Evolutionary conservation across 2,888 invertebrate genomes (phyloP).

Genomic region (Drosophila neotestacea): DNA sequence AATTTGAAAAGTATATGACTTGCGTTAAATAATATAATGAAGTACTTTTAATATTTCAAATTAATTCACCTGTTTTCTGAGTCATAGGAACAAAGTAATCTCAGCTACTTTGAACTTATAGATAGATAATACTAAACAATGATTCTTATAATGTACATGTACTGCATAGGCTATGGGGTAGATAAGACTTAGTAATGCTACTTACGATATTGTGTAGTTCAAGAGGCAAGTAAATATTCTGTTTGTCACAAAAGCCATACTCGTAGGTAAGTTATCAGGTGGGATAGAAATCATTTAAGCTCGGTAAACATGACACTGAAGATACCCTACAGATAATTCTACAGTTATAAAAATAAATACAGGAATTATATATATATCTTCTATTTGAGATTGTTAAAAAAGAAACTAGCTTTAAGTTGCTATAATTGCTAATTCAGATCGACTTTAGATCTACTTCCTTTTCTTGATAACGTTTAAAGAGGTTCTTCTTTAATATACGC

Average conservation of each 20-base stretch:
- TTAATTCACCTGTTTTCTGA: slow-evolving; percentile 19
- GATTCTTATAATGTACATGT: neutral
- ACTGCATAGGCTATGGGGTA: neutral
- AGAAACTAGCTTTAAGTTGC: neutral
- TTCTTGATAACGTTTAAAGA: neutral
- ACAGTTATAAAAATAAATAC: neutral
- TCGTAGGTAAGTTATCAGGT: neutral
- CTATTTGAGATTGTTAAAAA: neutral
- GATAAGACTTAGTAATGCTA: slow-evolving; percentile 38
- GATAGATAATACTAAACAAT: too few relatives aligned
- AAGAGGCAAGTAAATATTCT: slow-evolving; percentile 34
- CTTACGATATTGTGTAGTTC: slow-evolving; percentile 26
- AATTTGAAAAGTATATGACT: neutral
- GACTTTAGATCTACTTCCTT: neutral
- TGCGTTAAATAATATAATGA: neutral
- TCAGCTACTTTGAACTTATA: neutral
- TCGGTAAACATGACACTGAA: neutral
- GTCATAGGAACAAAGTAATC: slow-evolving; percentile 20
- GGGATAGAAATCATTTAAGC: neutral
- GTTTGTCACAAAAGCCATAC: slow-evolving; percentile 1
- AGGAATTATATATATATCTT: neutral
- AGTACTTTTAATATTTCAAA: neutral
- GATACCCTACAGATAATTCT: slow-evolving; percentile 9
- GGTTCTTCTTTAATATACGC: slow-evolving; percentile 9
- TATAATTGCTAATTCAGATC: neutral